These are phyloP conservation scores for Tetramorium alpestre DNA, from an alignment of 1,140 invertebrate species.

Conservation along the genomic window DNA sequence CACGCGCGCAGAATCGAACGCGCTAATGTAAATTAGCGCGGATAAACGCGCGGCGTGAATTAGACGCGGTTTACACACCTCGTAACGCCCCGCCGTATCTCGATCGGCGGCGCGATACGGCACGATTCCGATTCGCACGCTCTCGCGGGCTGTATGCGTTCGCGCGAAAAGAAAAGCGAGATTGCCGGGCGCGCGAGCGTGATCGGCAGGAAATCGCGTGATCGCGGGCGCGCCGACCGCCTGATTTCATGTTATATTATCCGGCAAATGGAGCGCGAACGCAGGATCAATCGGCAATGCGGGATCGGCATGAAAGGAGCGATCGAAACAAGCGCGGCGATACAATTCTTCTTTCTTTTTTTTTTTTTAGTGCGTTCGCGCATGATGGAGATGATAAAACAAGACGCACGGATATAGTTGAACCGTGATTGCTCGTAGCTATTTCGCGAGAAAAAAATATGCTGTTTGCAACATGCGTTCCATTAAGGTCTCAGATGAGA, in stretches of 20 bases:
- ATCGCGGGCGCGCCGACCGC: not conserved
- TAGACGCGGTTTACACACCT: constrained; percentile 68
- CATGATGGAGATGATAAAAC: not conserved
- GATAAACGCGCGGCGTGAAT: constrained; percentile 58
- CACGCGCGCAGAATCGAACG: constrained; percentile 25
- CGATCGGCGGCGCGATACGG: not conserved
- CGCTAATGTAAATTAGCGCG: constrained; percentile 68
- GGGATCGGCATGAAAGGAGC: constrained; percentile 28
- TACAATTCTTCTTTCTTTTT: not conserved
- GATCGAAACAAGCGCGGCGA: constrained; percentile 5
- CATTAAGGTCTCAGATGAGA: not conserved
- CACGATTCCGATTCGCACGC: not conserved
- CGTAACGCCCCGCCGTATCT: constrained; percentile 54
- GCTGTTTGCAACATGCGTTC: not conserved
- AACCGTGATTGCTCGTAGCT: not conserved
- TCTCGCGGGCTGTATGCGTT: no score
- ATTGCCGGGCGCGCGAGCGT: not conserved
- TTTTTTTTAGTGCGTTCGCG: not conserved
- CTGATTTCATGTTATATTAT: constrained; percentile 56
- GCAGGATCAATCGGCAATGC: constrained; percentile 1
- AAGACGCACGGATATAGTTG: constrained; percentile 3
- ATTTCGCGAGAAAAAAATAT: not conserved
- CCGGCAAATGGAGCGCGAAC: constrained; percentile 36
- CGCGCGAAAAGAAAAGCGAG: constrained; percentile 9
- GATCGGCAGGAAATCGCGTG: constrained; percentile 59